These are phyloP conservation scores for Micromussa lordhowensis DNA, from an alignment of 92 coral and sea anemone species.

Conservation along the genomic window DNA sequence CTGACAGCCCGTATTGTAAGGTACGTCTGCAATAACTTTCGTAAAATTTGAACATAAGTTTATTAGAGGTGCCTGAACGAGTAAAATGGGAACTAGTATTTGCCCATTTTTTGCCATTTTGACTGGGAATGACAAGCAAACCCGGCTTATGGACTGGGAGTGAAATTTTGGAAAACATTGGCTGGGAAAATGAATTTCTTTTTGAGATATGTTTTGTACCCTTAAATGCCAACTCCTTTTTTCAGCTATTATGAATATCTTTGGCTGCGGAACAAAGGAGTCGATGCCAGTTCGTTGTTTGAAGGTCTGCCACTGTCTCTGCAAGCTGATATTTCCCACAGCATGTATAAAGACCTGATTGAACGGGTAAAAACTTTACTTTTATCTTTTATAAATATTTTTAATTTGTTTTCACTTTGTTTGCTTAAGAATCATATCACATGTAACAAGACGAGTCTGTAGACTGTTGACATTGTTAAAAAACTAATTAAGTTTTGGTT, in stretches of 20 bases:
- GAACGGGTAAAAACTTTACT: conserved; percentile 63
- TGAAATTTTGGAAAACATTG: too few relatives aligned
- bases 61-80: too few relatives aligned
- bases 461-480: too few relatives aligned
- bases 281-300: conserved; percentile 82
- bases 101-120: too few relatives aligned
- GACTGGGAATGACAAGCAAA: too few relatives aligned
- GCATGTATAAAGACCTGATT: conserved; percentile 82
- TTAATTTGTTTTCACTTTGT: too few relatives aligned
- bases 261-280: conserved; percentile 87
- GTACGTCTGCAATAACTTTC: conserved; percentile 11
- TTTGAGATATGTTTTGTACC: too few relatives aligned
- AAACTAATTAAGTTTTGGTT: too few relatives aligned
- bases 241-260: conserved; percentile 81
- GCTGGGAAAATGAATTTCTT: too few relatives aligned
- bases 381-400: not conserved
- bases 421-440: not conserved
- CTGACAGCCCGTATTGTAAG: conserved; percentile 67
- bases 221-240: not conserved
- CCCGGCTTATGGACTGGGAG: too few relatives aligned
- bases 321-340: conserved; percentile 80
- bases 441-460: not conserved
- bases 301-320: conserved; percentile 84
- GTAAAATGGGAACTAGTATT: too few relatives aligned
- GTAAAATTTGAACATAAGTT: not conserved